Base-by-base conservation (phyloP, 2,888 invertebrate genomes). In the Helobdella robusta region DNA sequence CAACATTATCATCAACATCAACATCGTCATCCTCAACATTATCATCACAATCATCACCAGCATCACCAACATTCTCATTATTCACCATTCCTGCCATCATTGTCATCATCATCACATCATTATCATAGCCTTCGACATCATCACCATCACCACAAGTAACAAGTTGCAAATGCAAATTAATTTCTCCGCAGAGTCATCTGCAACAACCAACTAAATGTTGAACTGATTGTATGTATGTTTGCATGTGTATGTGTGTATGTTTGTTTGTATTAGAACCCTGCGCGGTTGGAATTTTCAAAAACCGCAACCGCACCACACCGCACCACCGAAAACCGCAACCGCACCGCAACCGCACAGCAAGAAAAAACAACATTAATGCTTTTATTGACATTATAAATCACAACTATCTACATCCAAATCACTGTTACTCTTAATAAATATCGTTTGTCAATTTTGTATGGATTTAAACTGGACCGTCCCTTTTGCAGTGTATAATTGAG, bases 211-310 rank as follows among this genome's bases (percentile, higher is more conserved):
- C n/a, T 4, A 25, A 8, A 18, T 50, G n/a, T 50, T 18, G n/a
- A 23, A 8, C 23, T 18, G 25, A 23, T 5, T 50, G 5, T 50
- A 4, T 50, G 50, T 50, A 18, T 8, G 50, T 50, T 50, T 50
- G 50, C 25, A 18, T 50, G n/a, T 50, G 50, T 50, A 23, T 50
- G n/a, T n/a, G 50, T 50, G 18, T 50, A 18, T 18, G n/a, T 50
- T 6, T 50, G n/a, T 50, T 18, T 50, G 50, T n/a, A n/a, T n/a
- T n/a, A n/a, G n/a, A n/a, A n/a, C n/a, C n/a, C n/a, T n/a, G n/a
- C n/a, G n/a, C n/a, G n/a, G n/a, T n/a, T n/a, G n/a, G n/a, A n/a
- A n/a, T n/a, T n/a, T n/a, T n/a, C n/a, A n/a, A n/a, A n/a, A n/a
- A n/a, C n/a, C n/a, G n/a, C n/a, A n/a, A n/a, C n/a, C n/a, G n/a